Evolutionary conservation across 23 tunicate genomes (phyloP).

Genomic region (Styela clava): DNA sequence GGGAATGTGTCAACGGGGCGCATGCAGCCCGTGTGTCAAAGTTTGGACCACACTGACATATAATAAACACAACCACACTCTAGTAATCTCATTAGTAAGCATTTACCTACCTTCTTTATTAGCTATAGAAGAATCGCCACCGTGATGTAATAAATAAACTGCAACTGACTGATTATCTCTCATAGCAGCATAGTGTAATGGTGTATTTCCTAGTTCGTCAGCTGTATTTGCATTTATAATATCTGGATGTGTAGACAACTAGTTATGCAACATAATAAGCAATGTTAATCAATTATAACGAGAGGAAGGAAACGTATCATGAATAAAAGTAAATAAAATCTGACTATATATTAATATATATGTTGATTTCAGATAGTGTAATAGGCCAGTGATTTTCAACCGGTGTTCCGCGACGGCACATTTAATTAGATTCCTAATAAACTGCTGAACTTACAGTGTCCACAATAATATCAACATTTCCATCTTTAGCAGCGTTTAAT

Average conservation of each 20-base stretch:
- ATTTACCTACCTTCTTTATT: constrained; percentile 77
- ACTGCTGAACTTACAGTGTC: constrained; percentile 38
- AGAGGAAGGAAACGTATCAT: too few species aligned
- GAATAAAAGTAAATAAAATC: too few species aligned
- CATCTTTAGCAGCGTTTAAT: constrained; percentile 66
- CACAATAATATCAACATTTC: constrained; percentile 39
- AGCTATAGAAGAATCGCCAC: constrained; percentile 50
- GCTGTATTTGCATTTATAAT: constrained; percentile 27
- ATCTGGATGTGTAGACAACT: constrained; percentile 35
- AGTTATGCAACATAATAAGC: constrained; percentile 10
- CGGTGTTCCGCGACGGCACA: too few species aligned
- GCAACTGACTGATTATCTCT: constrained; percentile 58
- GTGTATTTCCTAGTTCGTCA: constrained; percentile 79
- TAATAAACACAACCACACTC: too few species aligned
- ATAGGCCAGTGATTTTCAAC: too few species aligned
- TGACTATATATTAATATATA: not conserved
- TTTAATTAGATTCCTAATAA: not conserved
- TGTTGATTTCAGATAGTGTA: not conserved
- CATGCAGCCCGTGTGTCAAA: too few species aligned
- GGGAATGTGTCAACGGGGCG: too few species aligned
- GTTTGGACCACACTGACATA: too few species aligned
- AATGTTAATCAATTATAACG: not conserved
- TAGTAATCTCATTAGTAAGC: too few species aligned
- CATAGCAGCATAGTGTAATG: constrained; percentile 81
- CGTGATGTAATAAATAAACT: constrained; percentile 61